Evolutionary conservation across 2,113 vertebrate genomes (phyloP).

Genomic region (Tretioscincus oriximinensis): DNA sequence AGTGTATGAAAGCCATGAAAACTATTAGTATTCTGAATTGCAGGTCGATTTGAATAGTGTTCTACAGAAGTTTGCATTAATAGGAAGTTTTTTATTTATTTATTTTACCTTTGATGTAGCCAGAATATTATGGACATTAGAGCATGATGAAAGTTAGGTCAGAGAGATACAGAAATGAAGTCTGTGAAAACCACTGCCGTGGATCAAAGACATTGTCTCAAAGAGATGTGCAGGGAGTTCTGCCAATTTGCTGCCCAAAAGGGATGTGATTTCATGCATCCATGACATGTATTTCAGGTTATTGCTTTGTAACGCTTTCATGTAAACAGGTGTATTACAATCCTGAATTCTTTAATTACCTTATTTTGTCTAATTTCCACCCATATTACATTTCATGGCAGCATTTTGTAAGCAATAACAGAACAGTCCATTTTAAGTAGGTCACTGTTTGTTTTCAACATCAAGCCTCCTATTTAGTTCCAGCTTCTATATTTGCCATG

Average conservation of each 20-base stretch:
- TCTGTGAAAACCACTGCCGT: slow-evolving; percentile 49
- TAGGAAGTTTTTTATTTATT: slow-evolving; percentile 42
- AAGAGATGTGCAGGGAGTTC: slow-evolving; percentile 51
- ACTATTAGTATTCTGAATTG: slow-evolving; percentile 54
- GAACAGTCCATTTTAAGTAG: slow-evolving; percentile 10
- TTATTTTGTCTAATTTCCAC: slow-evolving; percentile 41
- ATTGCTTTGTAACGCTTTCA: slow-evolving; percentile 38
- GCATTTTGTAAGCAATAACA: slow-evolving; percentile 18
- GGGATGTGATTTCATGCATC: slow-evolving; percentile 50
- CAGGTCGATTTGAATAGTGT: slow-evolving; percentile 57
- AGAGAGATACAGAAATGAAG: slow-evolving; percentile 58
- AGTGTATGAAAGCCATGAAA: slow-evolving; percentile 41
- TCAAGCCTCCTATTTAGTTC: not conserved
- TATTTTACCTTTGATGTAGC: slow-evolving; percentile 57
- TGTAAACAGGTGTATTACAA: slow-evolving; percentile 33
- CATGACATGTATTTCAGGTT: slow-evolving; percentile 34
- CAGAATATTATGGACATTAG: slow-evolving; percentile 55
- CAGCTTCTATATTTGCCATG: not conserved
- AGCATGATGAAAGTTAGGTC: slow-evolving; percentile 66
- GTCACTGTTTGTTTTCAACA: not conserved
- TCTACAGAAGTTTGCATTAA: slow-evolving; percentile 54
- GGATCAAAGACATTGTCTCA: slow-evolving; percentile 65
- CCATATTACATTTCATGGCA: not conserved
- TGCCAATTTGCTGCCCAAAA: slow-evolving; percentile 54
- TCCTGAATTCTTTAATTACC: slow-evolving; percentile 45